phyloP scores from a whole-genome alignment of 1,140 invertebrate species.

The Orussus abietinus region DNA sequence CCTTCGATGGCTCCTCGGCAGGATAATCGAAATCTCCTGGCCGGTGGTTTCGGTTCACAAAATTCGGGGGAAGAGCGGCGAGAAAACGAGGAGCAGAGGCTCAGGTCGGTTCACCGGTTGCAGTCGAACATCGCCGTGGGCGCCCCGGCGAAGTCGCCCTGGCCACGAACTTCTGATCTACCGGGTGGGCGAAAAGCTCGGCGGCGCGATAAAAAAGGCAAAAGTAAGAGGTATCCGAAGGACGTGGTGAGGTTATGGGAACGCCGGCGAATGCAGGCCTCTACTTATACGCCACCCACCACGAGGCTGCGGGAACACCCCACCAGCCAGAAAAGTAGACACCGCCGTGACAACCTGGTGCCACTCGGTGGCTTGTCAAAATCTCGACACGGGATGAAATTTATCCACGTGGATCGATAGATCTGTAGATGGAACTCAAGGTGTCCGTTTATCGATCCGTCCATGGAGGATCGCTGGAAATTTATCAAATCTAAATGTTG shows the following conservation, averaged over 20 bases:
- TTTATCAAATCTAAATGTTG: too few species aligned
- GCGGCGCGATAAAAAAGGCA: constrained; percentile 27
- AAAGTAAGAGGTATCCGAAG: constrained; percentile 47
- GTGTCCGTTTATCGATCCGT: too few species aligned
- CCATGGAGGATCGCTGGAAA: too few species aligned
- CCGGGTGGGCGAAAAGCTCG: constrained; percentile 2
- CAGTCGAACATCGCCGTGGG: constrained; percentile 1
- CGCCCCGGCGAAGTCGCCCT: constrained; percentile 4
- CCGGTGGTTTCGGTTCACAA: constrained; percentile 18
- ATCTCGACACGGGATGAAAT: too few species aligned
- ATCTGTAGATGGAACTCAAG: too few species aligned
- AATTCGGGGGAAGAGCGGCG: constrained; percentile 5
- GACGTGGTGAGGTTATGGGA: constrained; percentile 52
- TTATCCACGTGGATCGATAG: too few species aligned
- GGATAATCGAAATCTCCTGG: constrained; percentile 13
- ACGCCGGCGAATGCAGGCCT: constrained; percentile 49
- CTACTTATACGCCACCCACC: constrained; percentile 54
- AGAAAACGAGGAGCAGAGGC: constrained; percentile 27
- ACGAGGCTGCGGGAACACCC: constrained; percentile 40
- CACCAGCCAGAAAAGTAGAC: constrained; percentile 45
- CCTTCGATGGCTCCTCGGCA: constrained; percentile 17
- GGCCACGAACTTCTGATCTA: background rate
- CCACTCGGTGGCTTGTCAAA: too few species aligned
- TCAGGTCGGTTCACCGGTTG: constrained; percentile 1
- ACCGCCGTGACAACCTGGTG: constrained; percentile 18